Percentiles rank a stretch among this genome's conserved stretches.
These are phyloP conservation scores for Cranoglanis bouderius DNA, from an alignment of 2,113 vertebrate genomes.

Conservation along the genomic window DNA sequence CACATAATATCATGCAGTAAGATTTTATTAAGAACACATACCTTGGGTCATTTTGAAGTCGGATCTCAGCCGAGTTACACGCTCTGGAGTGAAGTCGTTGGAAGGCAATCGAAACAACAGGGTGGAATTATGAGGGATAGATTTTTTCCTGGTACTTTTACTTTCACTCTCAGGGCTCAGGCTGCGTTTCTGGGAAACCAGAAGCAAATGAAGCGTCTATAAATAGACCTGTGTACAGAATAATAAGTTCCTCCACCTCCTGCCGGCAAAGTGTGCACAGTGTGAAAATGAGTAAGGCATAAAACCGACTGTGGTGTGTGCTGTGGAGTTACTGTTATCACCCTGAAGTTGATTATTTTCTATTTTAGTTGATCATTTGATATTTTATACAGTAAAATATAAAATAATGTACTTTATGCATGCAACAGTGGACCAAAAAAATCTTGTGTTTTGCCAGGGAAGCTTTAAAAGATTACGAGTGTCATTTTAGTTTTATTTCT, in stretches of 20 bases:
- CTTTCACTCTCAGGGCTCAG: neutral
- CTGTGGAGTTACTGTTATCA: neutral
- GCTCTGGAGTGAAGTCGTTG: neutral
- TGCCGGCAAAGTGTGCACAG: neutral
- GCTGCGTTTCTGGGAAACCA: neutral
- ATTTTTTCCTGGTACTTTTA: too few species aligned
- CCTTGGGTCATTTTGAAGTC: neutral
- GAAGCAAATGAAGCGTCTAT: neutral
- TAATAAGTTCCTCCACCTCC: neutral
- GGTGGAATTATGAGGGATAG: too few species aligned
- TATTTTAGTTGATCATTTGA: too few species aligned
- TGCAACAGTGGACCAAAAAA: too few species aligned
- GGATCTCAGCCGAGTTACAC: neutral
- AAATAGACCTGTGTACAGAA: neutral
- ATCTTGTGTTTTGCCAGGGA: too few species aligned
- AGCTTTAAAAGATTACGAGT: too few species aligned
- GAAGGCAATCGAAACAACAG: neutral
- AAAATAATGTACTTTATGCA: too few species aligned
- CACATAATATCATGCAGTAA: neutral
- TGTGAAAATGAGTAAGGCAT: too few species aligned
- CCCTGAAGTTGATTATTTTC: neutral
- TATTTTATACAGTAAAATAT: too few species aligned
- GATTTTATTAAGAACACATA: neutral
- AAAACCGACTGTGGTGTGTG: too few species aligned
- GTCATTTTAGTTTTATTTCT: too few species aligned